Base-by-base conservation (phyloP, 1,140 invertebrate species). In the Bombus consobrinus region DNA sequence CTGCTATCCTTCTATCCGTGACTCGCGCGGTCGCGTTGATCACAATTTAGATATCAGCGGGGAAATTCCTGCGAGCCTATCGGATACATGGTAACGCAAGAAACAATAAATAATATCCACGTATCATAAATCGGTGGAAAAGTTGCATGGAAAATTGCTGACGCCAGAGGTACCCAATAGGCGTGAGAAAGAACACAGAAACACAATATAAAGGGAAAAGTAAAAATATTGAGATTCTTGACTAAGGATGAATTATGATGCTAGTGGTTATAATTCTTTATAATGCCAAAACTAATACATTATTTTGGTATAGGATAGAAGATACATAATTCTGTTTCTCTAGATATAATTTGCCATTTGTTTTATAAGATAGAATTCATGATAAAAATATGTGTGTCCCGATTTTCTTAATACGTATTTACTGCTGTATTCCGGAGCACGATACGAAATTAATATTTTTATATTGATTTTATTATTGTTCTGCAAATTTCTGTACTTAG, bases 31-130 rank as follows among this genome's bases (percentile, higher is more conserved):
- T 72, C 68, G 18, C 47, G 43, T 72, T 81, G 68, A 81, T 83
- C 75, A 83, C 82, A 69, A 83, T 83, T 83, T 83, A 83, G 82
- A 83, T 83, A 83, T 78, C 62, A 71, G 37, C 34, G 6, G 64
- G 64, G 62, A 83, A 83, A 78, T 83, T 71, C 82, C 59, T 69
- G 37, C 34, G n/a, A n/a, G 80, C 62, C 68, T 59, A 43, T 75
- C 12, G 41, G 47, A 47, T 77, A 64, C 34, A 15, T 28, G 64
- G 43, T 78, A 78, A 78, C 34, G 18, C 13, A 64, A 59, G 74
- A 64, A 69, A 68, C 62, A 77, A 77, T 83, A 68, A 83, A 83
- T 83, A 83, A 83, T 77, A 76, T 37, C 25, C 15, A 43, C 32
- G 81, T 53, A 57, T 37, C 76, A 39, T 4, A 18, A 25, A 37